These are phyloP conservation scores for Aeoliscus strigatus DNA, from an alignment of 2,797 vertebrate genomes.

Conservation along the genomic window DNA sequence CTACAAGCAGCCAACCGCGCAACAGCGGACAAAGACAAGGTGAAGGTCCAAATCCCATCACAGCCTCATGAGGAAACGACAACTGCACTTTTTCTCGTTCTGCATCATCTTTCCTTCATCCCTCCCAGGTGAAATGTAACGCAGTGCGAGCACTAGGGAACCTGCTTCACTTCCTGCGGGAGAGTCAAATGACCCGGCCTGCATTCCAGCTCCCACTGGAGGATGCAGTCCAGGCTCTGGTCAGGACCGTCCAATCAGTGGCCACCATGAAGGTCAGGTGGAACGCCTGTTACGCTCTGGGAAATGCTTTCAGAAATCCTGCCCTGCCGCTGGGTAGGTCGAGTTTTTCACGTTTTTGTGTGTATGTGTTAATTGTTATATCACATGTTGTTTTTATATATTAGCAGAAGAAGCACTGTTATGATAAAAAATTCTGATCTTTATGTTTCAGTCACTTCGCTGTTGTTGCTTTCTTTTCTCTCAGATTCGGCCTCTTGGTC, in stretches of 20 bases:
- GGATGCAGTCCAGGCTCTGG: constrained; percentile 83
- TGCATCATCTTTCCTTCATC: not conserved
- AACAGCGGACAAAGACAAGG: constrained; percentile 91
- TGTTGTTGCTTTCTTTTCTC: not conserved
- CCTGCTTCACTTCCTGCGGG: constrained; percentile 88
- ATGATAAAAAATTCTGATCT: too few species aligned
- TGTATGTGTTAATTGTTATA: too few species aligned
- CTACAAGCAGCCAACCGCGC: constrained; percentile 83
- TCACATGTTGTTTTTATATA: too few species aligned
- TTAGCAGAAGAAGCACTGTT: too few species aligned
- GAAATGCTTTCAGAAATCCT: constrained; percentile 91
- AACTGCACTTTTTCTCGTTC: not conserved
- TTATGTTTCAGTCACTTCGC: too few species aligned
- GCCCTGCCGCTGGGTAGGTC: constrained; percentile 84
- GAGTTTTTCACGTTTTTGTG: not conserved
- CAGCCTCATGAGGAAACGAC: too few species aligned
- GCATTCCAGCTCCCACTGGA: constrained; percentile 82
- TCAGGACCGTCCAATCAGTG: constrained; percentile 86
- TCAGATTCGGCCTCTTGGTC: constrained; percentile 86
- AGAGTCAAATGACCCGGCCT: constrained; percentile 80
- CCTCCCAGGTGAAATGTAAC: constrained; percentile 88
- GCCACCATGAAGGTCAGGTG: constrained; percentile 96
- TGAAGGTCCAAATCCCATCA: constrained; percentile 33
- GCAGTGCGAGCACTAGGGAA: constrained; percentile 92
- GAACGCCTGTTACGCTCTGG: constrained; percentile 95